A percentile compares a stretch with the other conserved stretches of the same genome.
phyloP scores from a whole-genome alignment of 2,888 invertebrate species.

The Pelosia muscerda region DNA sequence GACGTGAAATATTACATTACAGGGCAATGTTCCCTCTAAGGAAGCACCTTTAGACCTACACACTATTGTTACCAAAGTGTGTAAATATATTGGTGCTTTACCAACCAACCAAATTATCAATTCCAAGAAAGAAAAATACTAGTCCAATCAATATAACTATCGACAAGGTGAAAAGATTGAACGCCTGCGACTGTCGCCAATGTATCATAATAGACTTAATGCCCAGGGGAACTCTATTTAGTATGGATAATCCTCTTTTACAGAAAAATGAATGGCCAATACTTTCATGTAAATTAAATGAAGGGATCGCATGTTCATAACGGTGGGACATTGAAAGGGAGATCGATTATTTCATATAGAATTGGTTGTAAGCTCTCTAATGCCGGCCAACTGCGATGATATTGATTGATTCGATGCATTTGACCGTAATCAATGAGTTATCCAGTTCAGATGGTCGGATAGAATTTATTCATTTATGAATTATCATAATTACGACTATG shows the following conservation, averaged over 20 bases:
- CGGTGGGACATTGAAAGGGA: constrained; percentile 59
- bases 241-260: constrained; percentile 81
- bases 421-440: constrained; percentile 24
- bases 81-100: neutral
- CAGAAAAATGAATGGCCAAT: constrained; percentile 79
- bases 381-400: constrained; percentile 64
- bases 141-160: neutral
- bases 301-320: constrained; percentile 69
- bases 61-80: neutral
- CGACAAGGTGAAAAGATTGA: neutral
- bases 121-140: neutral
- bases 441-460: constrained; percentile 17
- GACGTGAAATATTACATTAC: neutral
- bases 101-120: neutral
- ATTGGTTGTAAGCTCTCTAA: constrained; percentile 63
- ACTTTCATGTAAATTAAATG: constrained; percentile 84
- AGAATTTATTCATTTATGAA: constrained; percentile 6
- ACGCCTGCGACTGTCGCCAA: constrained; percentile 53
- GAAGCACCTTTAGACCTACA: neutral
- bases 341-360: constrained; percentile 65
- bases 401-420: constrained; percentile 42
- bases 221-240: constrained; percentile 77
- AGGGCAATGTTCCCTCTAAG: neutral
- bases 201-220: constrained; percentile 72
- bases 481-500: neutral